These are phyloP conservation scores for Spilosoma lubricipeda DNA, from an alignment of 2,888 invertebrate species.

Conservation along the genomic window DNA sequence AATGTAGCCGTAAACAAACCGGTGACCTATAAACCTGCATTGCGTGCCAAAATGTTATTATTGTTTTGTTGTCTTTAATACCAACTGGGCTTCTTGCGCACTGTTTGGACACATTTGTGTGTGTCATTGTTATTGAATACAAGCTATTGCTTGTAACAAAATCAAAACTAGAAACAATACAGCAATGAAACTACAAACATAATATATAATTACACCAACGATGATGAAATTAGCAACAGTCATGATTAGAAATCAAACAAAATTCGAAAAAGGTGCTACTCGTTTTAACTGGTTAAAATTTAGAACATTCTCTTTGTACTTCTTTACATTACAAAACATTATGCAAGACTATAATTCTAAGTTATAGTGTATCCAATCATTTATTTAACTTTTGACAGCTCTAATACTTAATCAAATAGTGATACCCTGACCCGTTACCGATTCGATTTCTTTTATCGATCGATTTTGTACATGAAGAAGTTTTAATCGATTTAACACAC, in stretches of 20 bases:
- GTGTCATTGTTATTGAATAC: slow-evolving; percentile 26
- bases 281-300: neutral
- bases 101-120: slow-evolving; percentile 31
- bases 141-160: slow-evolving; percentile 12
- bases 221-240: neutral
- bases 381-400: no score
- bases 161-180: slow-evolving; percentile 8
- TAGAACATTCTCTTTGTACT: neutral
- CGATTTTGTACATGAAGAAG: no score
- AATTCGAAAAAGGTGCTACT: neutral
- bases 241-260: neutral
- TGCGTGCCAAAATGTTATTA: slow-evolving; percentile 48
- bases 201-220: neutral
- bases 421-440: no score
- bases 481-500: no score
- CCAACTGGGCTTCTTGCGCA: slow-evolving; percentile 23
- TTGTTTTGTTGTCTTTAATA: slow-evolving; percentile 32
- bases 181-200: neutral
- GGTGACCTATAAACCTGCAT: slow-evolving; percentile 42
- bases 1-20: slow-evolving; percentile 35
- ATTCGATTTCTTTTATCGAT: no score
- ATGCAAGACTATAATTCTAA: neutral
- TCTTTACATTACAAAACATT: neutral
- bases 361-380: no score
- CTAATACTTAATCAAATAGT: no score